Conservation (phyloP, 2,113 vertebrate species). For the Alectura lathami region DNA sequence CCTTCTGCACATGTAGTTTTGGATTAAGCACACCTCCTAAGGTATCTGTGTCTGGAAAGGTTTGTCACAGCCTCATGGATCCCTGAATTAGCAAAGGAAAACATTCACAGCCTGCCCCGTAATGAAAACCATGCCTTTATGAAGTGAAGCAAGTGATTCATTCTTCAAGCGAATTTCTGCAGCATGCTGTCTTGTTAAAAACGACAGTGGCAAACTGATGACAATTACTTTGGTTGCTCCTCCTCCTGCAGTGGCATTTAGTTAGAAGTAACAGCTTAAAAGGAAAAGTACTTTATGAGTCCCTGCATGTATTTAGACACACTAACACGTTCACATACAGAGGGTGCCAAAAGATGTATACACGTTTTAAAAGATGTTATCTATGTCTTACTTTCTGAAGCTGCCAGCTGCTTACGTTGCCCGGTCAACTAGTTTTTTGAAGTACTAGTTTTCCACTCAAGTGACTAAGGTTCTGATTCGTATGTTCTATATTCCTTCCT, state of each 20-base stretch:
- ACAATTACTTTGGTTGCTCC: background rate
- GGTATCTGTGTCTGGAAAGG: background rate
- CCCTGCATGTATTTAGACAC: background rate
- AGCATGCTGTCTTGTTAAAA: background rate
- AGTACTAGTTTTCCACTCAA: no score
- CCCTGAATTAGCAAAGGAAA: background rate
- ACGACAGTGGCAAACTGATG: background rate
- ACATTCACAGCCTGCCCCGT: background rate
- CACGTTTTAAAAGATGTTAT: no score
- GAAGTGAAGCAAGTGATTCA: background rate
- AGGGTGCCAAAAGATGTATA: no score
- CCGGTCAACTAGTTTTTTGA: no score
- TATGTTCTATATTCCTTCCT: no score
- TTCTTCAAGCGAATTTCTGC: slow-evolving; percentile 1
- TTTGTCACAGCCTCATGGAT: background rate
- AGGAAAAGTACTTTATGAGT: background rate
- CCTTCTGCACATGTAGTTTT: background rate
- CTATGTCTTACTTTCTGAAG: no score
- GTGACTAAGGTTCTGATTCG: no score
- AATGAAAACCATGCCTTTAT: background rate
- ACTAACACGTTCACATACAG: no score
- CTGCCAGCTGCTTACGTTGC: no score
- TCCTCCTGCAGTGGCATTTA: background rate
- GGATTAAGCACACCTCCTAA: background rate
- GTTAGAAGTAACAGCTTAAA: background rate